Base-by-base conservation (phyloP, 1,140 invertebrate genomes). In the Mizuhopecten yessoensis region DNA sequence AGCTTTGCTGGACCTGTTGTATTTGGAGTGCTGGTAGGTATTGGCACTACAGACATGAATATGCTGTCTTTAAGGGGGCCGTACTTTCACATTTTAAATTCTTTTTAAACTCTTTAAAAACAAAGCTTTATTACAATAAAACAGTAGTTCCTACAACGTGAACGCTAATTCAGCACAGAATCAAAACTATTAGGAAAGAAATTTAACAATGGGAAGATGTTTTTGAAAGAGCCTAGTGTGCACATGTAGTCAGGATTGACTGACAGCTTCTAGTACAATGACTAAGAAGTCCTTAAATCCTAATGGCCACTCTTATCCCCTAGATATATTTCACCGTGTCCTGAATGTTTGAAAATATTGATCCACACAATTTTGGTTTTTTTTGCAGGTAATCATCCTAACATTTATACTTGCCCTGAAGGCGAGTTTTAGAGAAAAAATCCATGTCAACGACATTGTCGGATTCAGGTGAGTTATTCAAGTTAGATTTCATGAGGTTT, bases 1-100 rank as follows among this genome's bases (percentile, higher is more conserved):
- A 98, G 98, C 96, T 99, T 99, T 97, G 98, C 99, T 36, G 98
- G 98, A 92, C 98, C 99, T 34, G 98, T 99, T 87, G 96, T 98
- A 91, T 97, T 99, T 93, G 97, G 99, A 29, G 92, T 94, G 9
- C 88, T 95, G 34, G 95, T 95, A 93, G 94, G 93, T 92, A 34
- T 0, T 86, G 9, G 10, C 13, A 39, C 23, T 87, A 33, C 39
- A 29, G 34, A 42, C 13, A 90, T 86, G 5, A 33, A 13, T 39
- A 87, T 89, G 45, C 42, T 42, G 17, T 1, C 11, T 90, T 90
- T 87, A 34, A 86, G 89, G 75, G 75, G 34, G 87, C 42, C 34
- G 42, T 90, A 9, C 42, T 90, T 29, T 45, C n/a, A n/a, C 34
- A 17, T 75, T 23, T 20, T 3, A 88, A 17, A 86, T 86, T n/a